Conservation (phyloP, 2,113 vertebrate genomes). For the Lamprotornis superbus region DNA sequence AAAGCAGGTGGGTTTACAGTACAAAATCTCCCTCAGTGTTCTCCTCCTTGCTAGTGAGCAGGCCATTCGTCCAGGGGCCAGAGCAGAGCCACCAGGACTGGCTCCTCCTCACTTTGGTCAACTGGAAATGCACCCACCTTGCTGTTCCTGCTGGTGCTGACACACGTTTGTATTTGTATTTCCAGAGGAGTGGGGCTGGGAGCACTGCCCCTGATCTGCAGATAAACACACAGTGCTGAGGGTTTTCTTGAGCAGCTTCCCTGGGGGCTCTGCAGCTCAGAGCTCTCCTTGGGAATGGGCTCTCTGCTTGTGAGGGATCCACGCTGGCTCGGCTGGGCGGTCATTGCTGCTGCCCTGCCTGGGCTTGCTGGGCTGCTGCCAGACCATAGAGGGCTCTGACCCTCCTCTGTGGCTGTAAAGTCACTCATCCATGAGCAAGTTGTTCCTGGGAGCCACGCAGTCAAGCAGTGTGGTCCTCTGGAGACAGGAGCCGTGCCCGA, state of each 20-base stretch:
- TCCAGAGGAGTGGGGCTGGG: background rate
- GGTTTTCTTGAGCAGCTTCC: background rate
- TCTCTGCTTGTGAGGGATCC: background rate
- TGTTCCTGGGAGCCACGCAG: background rate
- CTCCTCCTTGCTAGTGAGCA: background rate
- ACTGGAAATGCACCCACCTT: accelerated
- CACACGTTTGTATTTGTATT: background rate
- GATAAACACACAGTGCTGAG: background rate
- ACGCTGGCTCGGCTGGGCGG: accelerated
- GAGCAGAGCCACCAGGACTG: background rate
- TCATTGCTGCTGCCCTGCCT: background rate
- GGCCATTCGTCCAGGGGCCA: accelerated
- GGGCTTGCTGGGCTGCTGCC: background rate
- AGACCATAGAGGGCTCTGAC: background rate
- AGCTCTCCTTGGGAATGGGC: accelerated
- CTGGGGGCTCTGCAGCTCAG: background rate
- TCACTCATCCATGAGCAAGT: background rate
- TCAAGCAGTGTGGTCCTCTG: background rate
- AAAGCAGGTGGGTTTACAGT: background rate
- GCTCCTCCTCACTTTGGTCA: background rate
- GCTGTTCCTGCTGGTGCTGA: background rate
- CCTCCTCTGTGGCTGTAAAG: background rate
- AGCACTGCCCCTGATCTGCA: background rate
- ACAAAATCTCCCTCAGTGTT: background rate
- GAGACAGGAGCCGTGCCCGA: accelerated